These are phyloP conservation scores for Motacilla tschutschensis DNA, from an alignment of 2,113 vertebrate species.

Conservation along the genomic window DNA sequence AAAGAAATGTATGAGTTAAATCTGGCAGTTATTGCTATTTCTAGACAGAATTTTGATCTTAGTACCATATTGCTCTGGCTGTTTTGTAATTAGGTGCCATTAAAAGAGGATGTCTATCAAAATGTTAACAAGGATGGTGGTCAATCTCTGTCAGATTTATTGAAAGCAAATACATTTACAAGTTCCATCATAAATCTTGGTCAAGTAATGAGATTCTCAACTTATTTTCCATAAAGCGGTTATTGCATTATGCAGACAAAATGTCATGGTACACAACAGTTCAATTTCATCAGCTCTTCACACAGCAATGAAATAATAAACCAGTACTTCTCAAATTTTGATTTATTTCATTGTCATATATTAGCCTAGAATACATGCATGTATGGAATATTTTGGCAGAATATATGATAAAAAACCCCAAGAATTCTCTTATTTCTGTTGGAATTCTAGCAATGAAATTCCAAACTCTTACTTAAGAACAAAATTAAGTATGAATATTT, in stretches of 20 bases:
- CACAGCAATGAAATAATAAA: background rate
- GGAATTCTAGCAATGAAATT: background rate
- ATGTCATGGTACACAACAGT: slow-evolving; percentile 21
- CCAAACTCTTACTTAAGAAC: background rate
- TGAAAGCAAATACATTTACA: slow-evolving; percentile 52
- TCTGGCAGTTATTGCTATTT: slow-evolving; percentile 29
- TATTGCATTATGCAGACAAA: slow-evolving; percentile 40
- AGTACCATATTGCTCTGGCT: background rate
- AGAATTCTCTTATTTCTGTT: background rate
- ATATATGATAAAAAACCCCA: background rate
- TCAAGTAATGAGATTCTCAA: slow-evolving; percentile 42
- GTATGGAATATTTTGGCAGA: background rate
- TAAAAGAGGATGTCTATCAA: slow-evolving; percentile 37
- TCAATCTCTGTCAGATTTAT: slow-evolving; percentile 49
- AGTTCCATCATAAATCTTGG: slow-evolving; percentile 37
- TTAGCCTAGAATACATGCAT: background rate
- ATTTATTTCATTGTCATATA: background rate
- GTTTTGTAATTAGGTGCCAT: slow-evolving; percentile 47
- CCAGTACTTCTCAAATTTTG: background rate
- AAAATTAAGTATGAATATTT: background rate
- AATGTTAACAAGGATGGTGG: slow-evolving; percentile 25
- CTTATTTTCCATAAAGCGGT: slow-evolving; percentile 37
- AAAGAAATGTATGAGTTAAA: slow-evolving; percentile 38
- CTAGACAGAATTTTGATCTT: slow-evolving; percentile 31
- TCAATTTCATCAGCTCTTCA: slow-evolving; percentile 35